A percentile compares a stretch with the other conserved stretches of the same genome.
These are phyloP conservation scores for Cotesia chilonis DNA, from an alignment of 1,140 invertebrate genomes.

Conservation along the genomic window DNA sequence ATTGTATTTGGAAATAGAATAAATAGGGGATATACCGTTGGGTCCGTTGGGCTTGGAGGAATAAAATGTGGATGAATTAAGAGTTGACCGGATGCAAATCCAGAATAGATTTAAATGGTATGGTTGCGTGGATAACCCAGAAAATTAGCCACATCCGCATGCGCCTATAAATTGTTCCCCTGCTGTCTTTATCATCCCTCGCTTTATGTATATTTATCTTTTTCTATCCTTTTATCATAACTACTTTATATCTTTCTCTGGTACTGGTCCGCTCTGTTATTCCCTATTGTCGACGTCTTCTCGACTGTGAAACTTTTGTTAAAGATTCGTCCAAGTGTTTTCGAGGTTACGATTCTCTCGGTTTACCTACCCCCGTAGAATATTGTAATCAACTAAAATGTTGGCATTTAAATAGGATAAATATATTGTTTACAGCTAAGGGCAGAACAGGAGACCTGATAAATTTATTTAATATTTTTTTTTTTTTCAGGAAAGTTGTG, in stretches of 20 bases:
- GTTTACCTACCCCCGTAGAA: not conserved
- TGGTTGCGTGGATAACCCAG: slow-evolving; percentile 56
- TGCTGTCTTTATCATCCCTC: slow-evolving; percentile 34
- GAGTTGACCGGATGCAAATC: slow-evolving; percentile 41
- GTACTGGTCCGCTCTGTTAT: not conserved
- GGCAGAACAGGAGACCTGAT: no score
- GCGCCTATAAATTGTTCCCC: slow-evolving; percentile 54
- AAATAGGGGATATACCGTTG: no score
- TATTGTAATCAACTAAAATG: not conserved
- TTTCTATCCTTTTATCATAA: slow-evolving; percentile 9
- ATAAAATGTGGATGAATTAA: not conserved
- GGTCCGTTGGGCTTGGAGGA: not conserved
- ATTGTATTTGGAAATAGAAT: no score
- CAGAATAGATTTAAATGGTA: slow-evolving; percentile 51
- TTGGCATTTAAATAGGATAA: not conserved
- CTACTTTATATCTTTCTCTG: slow-evolving; percentile 4
- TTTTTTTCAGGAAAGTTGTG: no score
- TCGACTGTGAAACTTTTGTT: slow-evolving; percentile 61
- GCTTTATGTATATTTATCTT: slow-evolving; percentile 15
- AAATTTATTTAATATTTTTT: no score
- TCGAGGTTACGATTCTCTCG: slow-evolving; percentile 39
- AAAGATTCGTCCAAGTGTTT: slow-evolving; percentile 51
- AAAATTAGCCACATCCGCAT: slow-evolving; percentile 63
- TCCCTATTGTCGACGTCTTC: slow-evolving; percentile 55
- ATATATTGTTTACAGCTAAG: no score